phyloP scores from a whole-genome alignment of 1,140 invertebrate genomes.

The Lysiphlebus fabarum region DNA sequence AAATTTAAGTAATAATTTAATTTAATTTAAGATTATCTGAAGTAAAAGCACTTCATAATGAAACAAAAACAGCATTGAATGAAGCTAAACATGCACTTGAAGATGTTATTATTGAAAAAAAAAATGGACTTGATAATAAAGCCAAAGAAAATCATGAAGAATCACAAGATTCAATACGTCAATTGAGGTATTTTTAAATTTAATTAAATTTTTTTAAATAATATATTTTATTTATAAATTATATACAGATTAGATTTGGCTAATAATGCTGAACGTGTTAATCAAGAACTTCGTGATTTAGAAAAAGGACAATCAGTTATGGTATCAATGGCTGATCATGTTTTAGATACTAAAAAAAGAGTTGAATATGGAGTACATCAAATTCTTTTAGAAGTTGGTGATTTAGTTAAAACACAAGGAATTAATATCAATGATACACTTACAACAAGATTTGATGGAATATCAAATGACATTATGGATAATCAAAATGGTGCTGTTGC shows the following conservation, averaged over 20 bases:
- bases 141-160: conserved; percentile 50
- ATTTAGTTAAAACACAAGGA: conserved; percentile 66
- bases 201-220: neutral
- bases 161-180: conserved; percentile 37
- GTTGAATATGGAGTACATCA: conserved; percentile 83
- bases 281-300: conserved; percentile 55
- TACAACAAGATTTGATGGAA: conserved; percentile 66
- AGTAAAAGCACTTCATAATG: conserved; percentile 43
- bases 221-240: conserved; percentile 7
- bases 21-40: conserved; percentile 35
- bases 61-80: conserved; percentile 41
- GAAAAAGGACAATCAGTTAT: conserved; percentile 76
- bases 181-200: conserved; percentile 38
- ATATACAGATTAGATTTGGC: conserved; percentile 40
- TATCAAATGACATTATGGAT: conserved; percentile 68
- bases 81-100: conserved; percentile 44
- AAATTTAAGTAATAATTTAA: neutral
- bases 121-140: conserved; percentile 51
- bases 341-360: conserved; percentile 77
- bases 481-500: conserved; percentile 70
- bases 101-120: conserved; percentile 35
- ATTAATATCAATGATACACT: conserved; percentile 68
- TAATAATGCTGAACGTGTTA: conserved; percentile 48
- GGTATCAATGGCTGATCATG: conserved; percentile 79
- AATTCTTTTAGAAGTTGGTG: conserved; percentile 75